Evolutionary conservation across 1,140 invertebrate species (phyloP).

Genomic region (Acyrthosiphon pisum): DNA sequence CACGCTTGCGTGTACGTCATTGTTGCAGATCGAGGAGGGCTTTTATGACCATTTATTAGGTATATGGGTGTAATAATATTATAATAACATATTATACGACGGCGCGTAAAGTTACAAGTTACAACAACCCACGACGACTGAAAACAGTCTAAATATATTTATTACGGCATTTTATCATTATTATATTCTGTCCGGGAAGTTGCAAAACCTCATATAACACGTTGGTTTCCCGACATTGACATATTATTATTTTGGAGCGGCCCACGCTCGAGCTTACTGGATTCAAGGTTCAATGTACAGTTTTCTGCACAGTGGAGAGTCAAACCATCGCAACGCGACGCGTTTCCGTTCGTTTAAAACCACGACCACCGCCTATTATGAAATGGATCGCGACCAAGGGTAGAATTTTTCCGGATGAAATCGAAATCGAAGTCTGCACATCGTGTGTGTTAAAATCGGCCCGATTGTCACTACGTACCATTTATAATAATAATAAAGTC

Average conservation of each 20-base stretch:
- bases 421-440: neutral
- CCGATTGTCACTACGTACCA: too few relatives aligned
- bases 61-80: conserved; percentile 1
- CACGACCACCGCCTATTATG: neutral
- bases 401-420: neutral
- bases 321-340: neutral
- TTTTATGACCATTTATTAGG: neutral
- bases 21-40: neutral
- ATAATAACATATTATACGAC: neutral
- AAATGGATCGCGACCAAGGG: too few relatives aligned
- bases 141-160: neutral
- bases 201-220: neutral
- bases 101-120: neutral
- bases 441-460: too few relatives aligned
- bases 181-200: conserved; percentile 16
- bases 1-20: neutral
- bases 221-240: neutral
- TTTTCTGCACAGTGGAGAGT: neutral
- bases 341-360: neutral
- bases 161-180: neutral
- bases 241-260: neutral
- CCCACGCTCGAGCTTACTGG: neutral
- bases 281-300: neutral
- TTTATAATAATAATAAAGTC: neutral
- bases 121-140: conserved; percentile 2